Evolutionary conservation across 1,140 invertebrate species (phyloP).

Genomic region (Marisa cornuarietis): DNA sequence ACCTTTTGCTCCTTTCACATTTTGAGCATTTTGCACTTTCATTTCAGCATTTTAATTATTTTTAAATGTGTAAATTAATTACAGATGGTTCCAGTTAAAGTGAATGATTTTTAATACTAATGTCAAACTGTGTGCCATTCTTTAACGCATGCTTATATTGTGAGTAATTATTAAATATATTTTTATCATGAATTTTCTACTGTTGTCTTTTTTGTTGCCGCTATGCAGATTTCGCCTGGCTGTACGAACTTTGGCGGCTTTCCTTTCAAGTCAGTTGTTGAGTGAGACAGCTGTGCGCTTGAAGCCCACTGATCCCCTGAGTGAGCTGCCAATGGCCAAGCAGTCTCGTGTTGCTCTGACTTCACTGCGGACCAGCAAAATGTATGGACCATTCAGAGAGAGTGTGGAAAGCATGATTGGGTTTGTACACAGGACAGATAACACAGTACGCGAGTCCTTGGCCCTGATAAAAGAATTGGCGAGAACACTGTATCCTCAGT

Average conservation of each 20-base stretch:
- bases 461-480: slow-evolving; percentile 3
- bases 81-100: no score
- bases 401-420: slow-evolving; percentile 32
- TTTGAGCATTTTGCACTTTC: no score
- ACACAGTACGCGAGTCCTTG: slow-evolving; percentile 22
- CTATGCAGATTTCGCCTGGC: slow-evolving; percentile 42
- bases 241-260: slow-evolving; percentile 37
- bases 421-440: slow-evolving; percentile 30
- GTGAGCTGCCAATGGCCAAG: slow-evolving; percentile 29
- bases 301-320: slow-evolving; percentile 26
- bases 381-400: slow-evolving; percentile 34
- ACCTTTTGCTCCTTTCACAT: no score
- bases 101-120: no score
- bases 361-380: slow-evolving; percentile 38
- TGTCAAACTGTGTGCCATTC: no score
- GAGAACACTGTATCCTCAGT: slow-evolving; percentile 6
- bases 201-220: not conserved
- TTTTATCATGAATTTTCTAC: no score
- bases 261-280: slow-evolving; percentile 38
- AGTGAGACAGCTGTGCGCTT: slow-evolving; percentile 35
- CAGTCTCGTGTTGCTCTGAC: slow-evolving; percentile 32
- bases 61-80: no score
- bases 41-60: no score
- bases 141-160: no score
- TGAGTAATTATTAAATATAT: no score